Percentiles rank a stretch among this genome's conserved stretches.
Evolutionary conservation across 2,888 invertebrate species (phyloP).

Genomic region (Psylliodes chrysocephalus): DNA sequence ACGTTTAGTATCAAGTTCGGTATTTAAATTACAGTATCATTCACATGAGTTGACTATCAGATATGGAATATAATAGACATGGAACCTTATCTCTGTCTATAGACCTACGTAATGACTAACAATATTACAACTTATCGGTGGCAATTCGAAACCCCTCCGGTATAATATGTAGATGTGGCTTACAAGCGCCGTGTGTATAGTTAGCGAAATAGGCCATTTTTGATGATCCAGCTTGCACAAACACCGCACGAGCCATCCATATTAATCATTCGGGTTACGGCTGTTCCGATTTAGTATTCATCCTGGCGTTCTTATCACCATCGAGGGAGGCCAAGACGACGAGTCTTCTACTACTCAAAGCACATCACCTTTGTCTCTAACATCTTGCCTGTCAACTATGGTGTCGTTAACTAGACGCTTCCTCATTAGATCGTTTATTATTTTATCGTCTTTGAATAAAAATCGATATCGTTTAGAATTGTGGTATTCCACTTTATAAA

Average conservation of each 20-base stretch:
- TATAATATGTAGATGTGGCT: constrained; percentile 8
- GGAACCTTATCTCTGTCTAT: constrained; percentile 1
- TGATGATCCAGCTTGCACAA: constrained; percentile 44
- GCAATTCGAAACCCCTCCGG: constrained; percentile 10
- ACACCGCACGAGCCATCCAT: constrained; percentile 54
- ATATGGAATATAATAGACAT: neutral
- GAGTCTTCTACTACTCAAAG: constrained; percentile 20
- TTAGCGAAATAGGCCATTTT: constrained; percentile 41
- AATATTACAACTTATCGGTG: constrained; percentile 5
- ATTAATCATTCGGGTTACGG: constrained; percentile 58
- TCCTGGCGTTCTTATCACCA: constrained; percentile 55
- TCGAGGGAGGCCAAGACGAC: constrained; percentile 38
- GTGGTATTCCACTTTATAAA: no score
- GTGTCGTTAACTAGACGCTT: constrained; percentile 49
- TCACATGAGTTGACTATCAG: neutral
- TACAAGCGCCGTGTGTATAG: constrained; percentile 19
- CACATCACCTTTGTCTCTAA: constrained; percentile 53
- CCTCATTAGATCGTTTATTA: constrained; percentile 56
- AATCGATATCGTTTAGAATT: no score
- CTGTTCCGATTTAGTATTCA: constrained; percentile 59
- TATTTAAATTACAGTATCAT: neutral
- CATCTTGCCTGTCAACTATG: constrained; percentile 52
- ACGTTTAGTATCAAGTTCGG: neutral
- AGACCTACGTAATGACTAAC: constrained; percentile 10
- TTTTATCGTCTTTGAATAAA: constrained; percentile 44